Evolutionary conservation across 2,797 vertebrate genomes (phyloP), one percentile per base, ranked within the genome.

Genomic region (Menidia menidia): DNA sequence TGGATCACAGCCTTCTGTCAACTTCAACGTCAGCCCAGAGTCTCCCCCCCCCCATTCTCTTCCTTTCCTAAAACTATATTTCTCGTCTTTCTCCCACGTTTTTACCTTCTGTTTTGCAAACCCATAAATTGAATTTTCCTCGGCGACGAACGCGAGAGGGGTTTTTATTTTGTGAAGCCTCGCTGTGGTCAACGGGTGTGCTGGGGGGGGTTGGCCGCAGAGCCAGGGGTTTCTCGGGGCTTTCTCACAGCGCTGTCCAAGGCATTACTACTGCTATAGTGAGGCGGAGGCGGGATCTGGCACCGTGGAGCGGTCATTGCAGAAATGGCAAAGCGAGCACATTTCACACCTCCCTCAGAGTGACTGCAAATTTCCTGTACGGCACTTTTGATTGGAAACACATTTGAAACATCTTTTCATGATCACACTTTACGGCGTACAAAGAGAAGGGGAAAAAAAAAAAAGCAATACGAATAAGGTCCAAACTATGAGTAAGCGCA

Each of bases 301-400:
- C 91, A 91, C 53, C 80, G 80, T 81, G 77, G 86, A 91, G 85
- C 80, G 87, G 91, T 87, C 92, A 90, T 82, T 86, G 90, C 88
- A 88, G 82, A 90, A 93, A 93, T 92, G 92, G 92, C 92, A 91
- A 86, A 77, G 87, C 77, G 82, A 90, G 85, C 83, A 90, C 88
- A 91, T 93, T 93, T 94, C 92, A 93, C 92, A 94, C 92, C 89
- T 93, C 90, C 87, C 86, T 91, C 88, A 76, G 87, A 92, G 86
- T 89, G 92, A 94, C 90, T 92, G 92, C 85, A 92, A 91, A 94
- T 94, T 93, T 93, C 92, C 92, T 93, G 90, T 88, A 85, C 86
- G 79, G 89, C 71, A 80, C 84, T 87, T 90, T 87, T 88, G 88
- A 91, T 91, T 88, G 83, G 82, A 92, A 92, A 91, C 86, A 91